Evolutionary conservation across 2,888 invertebrate species (phyloP).

Genomic region (Nemotelus pantherinus): DNA sequence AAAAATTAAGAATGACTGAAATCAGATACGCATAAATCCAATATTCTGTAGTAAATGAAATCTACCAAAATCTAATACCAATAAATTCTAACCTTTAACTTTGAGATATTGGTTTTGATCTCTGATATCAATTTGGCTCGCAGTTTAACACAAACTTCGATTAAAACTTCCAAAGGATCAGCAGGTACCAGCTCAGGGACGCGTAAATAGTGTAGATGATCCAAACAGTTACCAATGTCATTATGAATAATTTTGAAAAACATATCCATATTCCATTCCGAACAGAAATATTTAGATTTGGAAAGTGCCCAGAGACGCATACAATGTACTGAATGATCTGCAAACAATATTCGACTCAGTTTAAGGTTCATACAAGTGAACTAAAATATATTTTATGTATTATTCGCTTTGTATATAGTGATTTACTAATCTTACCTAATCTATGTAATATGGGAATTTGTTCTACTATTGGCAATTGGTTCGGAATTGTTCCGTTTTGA

Average conservation of each 20-base stretch:
- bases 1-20: no score
- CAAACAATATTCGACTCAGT: constrained; percentile 43
- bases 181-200: constrained; percentile 63
- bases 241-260: constrained; percentile 76
- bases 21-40: no score
- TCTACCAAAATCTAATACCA: background rate
- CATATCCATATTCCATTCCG: constrained; percentile 78
- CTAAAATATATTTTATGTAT: background rate
- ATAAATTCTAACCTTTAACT: constrained; percentile 72
- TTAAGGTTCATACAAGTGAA: background rate
- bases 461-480: constrained; percentile 81
- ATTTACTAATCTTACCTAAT: constrained; percentile 55
- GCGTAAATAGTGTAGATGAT: constrained; percentile 69
- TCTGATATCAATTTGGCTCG: constrained; percentile 83
- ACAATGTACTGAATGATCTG: constrained; percentile 83
- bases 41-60: no score
- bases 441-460: constrained; percentile 76
- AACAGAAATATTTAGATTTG: constrained; percentile 77
- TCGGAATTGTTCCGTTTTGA: constrained; percentile 77
- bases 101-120: constrained; percentile 77
- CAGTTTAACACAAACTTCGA: constrained; percentile 83
- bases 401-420: background rate
- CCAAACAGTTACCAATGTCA: constrained; percentile 72
- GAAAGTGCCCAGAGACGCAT: constrained; percentile 80
- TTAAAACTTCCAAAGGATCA: constrained; percentile 75